Evolutionary conservation across 2,113 vertebrate genomes (phyloP), one percentile per base, ranked within the genome.

Genomic region (Eulacestoma nigropectus): DNA sequence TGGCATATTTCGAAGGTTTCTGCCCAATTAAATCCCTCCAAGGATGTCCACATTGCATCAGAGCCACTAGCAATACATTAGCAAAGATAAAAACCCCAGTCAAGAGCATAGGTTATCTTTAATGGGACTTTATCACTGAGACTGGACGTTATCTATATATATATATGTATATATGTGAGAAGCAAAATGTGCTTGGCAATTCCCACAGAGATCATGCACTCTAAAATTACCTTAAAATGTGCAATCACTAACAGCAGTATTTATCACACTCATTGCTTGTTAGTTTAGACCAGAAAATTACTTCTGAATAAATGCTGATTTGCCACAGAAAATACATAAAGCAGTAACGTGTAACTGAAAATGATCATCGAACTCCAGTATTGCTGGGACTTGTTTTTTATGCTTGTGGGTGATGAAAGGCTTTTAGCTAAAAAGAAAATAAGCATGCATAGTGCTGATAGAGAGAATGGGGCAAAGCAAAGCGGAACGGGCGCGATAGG

Each of bases 1-100:
- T 97, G 90, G 97, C 96, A 96, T 98, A 97, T 98, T 98, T 97
- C 89, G 50, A 96, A 95, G 89, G 62, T 95, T 97, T 96, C 90
- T 1, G 26, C 91, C 92, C 95, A 98, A 98, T 97, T 98, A 98
- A 97, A 93, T 96, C 96, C 92, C 94, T 97, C 96, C 90, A 97
- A 97, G 90, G 97, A 96, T 95, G 97, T 93, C 49, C 62, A 89
- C 35, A 2, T 90, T 81, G 73, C 73, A 94, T 75, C 95, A 90
- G 87, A 89, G 60, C 75, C 75, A 88, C 90, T 32, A 84, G 65
- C 59, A 60, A 57, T 96, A 59, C 76, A 90, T 96, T 95, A 96
- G 29, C 26, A 89, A 90, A 94, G 88, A 94, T 67, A 94, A 96
- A 96, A 96, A 27, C 47, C 62, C 14, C 56, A 82, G 81, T 91